Evolutionary conservation across 2,113 vertebrate genomes (phyloP).

Genomic region (Platysteira castanea): DNA sequence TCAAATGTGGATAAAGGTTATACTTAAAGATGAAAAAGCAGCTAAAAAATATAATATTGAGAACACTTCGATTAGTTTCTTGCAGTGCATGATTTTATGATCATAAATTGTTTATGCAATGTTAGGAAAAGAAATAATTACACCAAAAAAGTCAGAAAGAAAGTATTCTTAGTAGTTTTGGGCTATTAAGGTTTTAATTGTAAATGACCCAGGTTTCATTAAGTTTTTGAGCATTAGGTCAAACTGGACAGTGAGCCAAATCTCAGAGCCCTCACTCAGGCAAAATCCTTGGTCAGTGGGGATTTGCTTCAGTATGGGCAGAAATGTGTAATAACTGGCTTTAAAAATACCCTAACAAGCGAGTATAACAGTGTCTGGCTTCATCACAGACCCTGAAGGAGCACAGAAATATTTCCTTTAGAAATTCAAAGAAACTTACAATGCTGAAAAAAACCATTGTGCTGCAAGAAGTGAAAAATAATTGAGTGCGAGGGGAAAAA

Average conservation of each 20-base stretch:
- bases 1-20: not conserved
- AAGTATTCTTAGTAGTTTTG: not conserved
- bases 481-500: not conserved
- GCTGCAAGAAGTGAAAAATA: conserved; percentile 3
- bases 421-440: not conserved
- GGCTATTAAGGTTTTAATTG: not conserved
- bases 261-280: not conserved
- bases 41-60: not conserved
- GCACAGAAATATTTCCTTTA: not conserved
- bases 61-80: not conserved
- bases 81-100: not conserved
- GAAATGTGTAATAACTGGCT: conserved; percentile 28
- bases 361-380: conserved; percentile 16
- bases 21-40: not conserved
- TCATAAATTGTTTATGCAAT: not conserved
- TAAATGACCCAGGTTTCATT: conserved; percentile 11
- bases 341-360: not conserved
- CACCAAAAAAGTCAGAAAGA: not conserved
- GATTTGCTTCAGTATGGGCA: conserved; percentile 12
- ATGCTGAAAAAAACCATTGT: not conserved
- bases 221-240: conserved; percentile 9
- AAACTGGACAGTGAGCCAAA: conserved; percentile 22
- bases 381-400: not conserved
- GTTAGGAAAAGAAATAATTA: not conserved
- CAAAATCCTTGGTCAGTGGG: not conserved